phyloP scores from a whole-genome alignment of 30 jellyfish, hydroid and myxozoan genomes.

The Sanderia malayensis region DNA sequence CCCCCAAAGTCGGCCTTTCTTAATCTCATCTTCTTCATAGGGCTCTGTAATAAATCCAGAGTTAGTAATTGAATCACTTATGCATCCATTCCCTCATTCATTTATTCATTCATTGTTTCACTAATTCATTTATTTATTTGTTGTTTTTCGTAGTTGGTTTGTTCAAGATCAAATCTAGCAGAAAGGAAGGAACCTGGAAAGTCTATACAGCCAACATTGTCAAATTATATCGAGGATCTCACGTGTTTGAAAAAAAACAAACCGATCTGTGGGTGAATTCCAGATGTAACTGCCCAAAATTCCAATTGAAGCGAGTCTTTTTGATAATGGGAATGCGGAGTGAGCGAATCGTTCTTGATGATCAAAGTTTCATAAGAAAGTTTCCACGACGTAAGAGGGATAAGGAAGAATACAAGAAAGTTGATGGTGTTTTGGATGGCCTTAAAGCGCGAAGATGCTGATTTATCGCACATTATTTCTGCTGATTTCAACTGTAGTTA shows the following conservation, averaged over 20 bases:
- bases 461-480: too few relatives aligned
- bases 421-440: not conserved
- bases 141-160: conserved; percentile 15
- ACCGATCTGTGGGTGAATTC: conserved; percentile 16
- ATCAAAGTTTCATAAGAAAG: conserved; percentile 17
- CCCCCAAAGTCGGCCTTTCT: too few relatives aligned
- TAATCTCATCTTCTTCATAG: too few relatives aligned
- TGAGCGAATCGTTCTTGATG: conserved; percentile 14
- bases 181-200: conserved; percentile 16
- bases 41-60: too few relatives aligned
- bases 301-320: not conserved
- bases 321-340: conserved; percentile 35
- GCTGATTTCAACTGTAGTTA: not conserved
- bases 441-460: conserved; percentile 5
- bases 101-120: too few relatives aligned
- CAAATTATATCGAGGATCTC: conserved; percentile 9
- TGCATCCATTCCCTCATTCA: too few relatives aligned
- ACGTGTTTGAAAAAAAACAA: not conserved
- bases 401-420: not conserved
- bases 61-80: too few relatives aligned
- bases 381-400: conserved; percentile 10
- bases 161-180: conserved; percentile 3
- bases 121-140: not conserved
- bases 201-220: conserved; percentile 5
- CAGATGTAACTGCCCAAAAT: conserved; percentile 21